Base-by-base conservation (phyloP, 2,797 vertebrate species). In the Taeniopygia guttata region DNA sequence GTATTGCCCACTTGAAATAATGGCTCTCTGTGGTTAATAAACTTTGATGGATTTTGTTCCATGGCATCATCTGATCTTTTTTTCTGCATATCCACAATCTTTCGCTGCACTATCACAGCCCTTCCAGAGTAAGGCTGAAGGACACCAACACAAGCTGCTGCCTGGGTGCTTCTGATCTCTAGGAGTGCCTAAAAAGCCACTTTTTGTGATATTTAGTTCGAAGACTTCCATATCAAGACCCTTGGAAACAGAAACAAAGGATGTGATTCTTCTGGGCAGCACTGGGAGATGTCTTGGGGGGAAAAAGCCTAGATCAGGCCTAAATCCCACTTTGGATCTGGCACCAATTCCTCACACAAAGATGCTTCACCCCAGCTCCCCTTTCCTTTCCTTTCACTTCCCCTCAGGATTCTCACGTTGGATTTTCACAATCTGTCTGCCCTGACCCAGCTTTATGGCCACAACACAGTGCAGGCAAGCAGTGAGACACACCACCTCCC, bases 301-400 rank as follows among this genome's bases (percentile, higher is more conserved):
- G 38, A 69, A 70, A 9, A 88, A 79, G 8, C 8, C 18, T 52
- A 46, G 21, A 73, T 67, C 15, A 51, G 22, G 7, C 70, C 74
- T 79, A 76, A 80, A 77, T 7, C 7, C 2, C 5, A 5, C 27
- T 43, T 77, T 70, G 16, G 14, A 29, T 43, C 38, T 59, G 27
- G 11, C 76, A 66, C 17, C 26, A 63, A 3, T 27, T 84, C 29
- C 55, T 82, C 29, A 66, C 3, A 1, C 2, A 0, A 0, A 75
- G 17, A 46, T 30, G 3, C 16, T 68, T 75, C 38, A 63, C 30
- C 25, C 15, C 46, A 69, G 16, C 5, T 2, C 4, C 12, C 27
- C 15, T 12, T n/a, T 76, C 26, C 16, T 5, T 26, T 76, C 26
- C 16, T 6, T 26, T 72, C 30, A 32, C 38, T 38, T 74, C 42